Base-by-base conservation (phyloP, 2,797 vertebrate species). In the Sebastes miniatus region DNA sequence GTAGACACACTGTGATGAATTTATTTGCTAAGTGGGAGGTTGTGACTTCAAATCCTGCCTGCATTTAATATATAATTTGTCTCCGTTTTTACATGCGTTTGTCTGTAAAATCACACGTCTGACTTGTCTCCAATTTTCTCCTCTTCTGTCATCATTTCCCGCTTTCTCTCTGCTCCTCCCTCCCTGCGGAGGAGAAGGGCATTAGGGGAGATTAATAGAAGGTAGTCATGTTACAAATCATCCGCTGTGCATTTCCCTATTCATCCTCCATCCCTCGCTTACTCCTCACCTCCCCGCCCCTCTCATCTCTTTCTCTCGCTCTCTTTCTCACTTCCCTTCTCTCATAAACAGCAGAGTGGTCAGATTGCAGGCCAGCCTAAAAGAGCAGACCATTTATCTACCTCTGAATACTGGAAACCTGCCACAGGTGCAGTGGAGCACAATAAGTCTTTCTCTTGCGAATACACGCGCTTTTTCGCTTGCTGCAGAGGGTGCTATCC, bases 181-280 rank as follows among this genome's bases (percentile, higher is more conserved):
- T 75, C 39, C 59, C 62, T 74, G 81, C 85, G 66, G 73, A 67
- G 54, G 32, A 80, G 83, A 74, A 77, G 36, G 86, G 83, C 85
- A 87, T 92, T 89, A 88, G 77, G 57, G 68, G 76, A 91, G 90
- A 93, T 91, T 91, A 92, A 92, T 93, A 80, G 83, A 87, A 88
- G 76, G 69, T 83, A 84, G 86, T 87, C 86, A 83, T 86, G 92
- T 92, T 90, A 92, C 90, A 93, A 93, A 93, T 92, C 91, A 92
- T 92, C 78, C 6, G 22, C 80, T 74, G 81, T 79, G 80, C 88
- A 81, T 90, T 92, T 88, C 79, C 58, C 88, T 85, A 85, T 91
- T 88, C 81, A 93, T 93, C 81, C 82, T 90, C 69, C 76, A 69
- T 58, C 77, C 77, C 56, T 71, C 34, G 16, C 69, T 88, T 76